Conservation (phyloP, 2,797 vertebrate species). For the Mormyrus proboscirostris region DNA sequence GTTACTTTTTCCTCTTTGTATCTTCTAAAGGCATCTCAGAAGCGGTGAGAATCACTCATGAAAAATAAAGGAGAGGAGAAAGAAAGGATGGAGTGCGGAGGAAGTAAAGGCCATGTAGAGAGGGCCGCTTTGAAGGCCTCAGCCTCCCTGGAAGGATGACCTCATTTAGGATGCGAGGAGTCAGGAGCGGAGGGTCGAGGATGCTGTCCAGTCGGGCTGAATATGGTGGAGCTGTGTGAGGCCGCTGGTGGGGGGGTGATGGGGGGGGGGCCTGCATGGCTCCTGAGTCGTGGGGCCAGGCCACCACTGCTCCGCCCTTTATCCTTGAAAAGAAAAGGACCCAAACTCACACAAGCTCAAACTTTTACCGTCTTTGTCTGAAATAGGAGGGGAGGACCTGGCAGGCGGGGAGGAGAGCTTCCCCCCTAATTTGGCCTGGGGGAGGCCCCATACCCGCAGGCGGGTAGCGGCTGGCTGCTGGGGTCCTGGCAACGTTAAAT, state of each 20-base stretch:
- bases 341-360: constrained; percentile 48
- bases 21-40: constrained; percentile 37
- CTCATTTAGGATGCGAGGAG: constrained; percentile 80
- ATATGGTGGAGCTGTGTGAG: background rate
- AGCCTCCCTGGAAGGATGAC: constrained; percentile 68
- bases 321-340: constrained; percentile 46
- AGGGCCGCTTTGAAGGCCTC: constrained; percentile 66
- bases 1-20: constrained; percentile 28
- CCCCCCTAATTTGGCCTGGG: constrained; percentile 68
- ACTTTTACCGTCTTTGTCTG: constrained; percentile 54
- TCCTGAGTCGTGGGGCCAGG: constrained; percentile 23
- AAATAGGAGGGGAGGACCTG: constrained; percentile 2
- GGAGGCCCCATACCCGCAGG: constrained; percentile 37
- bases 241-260: background rate
- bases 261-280: background rate
- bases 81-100: constrained; percentile 40
- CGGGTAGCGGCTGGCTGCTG: constrained; percentile 29
- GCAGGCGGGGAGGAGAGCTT: constrained; percentile 35
- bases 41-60: constrained; percentile 41
- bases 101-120: constrained; percentile 66
- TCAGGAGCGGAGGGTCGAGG: constrained; percentile 37
- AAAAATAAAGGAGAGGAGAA: constrained; percentile 53
- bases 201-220: constrained; percentile 42
- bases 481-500: constrained; percentile 46
- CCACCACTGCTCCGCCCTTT: constrained; percentile 64